Conservation (phyloP, 2,797 vertebrate genomes). For the Spea hammondii region DNA sequence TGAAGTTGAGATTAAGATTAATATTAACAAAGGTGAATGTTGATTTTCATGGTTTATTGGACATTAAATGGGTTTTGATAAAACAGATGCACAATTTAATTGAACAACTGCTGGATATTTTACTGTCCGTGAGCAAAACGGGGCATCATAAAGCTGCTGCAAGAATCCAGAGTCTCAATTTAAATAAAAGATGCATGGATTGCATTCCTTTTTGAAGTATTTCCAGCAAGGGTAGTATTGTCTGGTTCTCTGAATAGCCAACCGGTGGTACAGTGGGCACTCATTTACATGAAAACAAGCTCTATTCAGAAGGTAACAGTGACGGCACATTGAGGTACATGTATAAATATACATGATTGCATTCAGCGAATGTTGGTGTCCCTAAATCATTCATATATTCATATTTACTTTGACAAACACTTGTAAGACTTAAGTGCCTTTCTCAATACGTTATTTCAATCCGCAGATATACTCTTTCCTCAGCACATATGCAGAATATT, state of each 20-base stretch:
- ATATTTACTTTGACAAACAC: slow-evolving; percentile 68
- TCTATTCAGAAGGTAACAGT: slow-evolving; percentile 69
- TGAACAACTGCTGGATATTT: slow-evolving; percentile 52
- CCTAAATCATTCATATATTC: slow-evolving; percentile 64
- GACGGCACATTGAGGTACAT: slow-evolving; percentile 66
- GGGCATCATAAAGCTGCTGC: slow-evolving; percentile 58
- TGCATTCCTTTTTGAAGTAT: slow-evolving; percentile 63
- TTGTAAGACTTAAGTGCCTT: slow-evolving; percentile 63
- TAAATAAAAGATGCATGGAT: slow-evolving; percentile 65
- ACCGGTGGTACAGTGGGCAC: slow-evolving; percentile 66
- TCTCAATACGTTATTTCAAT: slow-evolving; percentile 66
- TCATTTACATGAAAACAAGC: slow-evolving; percentile 75
- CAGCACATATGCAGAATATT: slow-evolving; percentile 14
- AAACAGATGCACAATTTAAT: slow-evolving; percentile 53
- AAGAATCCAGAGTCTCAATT: slow-evolving; percentile 59
- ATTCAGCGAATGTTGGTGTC: slow-evolving; percentile 67
- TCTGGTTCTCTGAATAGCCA: slow-evolving; percentile 69
- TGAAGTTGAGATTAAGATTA: background rate
- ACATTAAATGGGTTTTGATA: slow-evolving; percentile 48
- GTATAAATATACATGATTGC: slow-evolving; percentile 68
- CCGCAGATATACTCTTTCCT: slow-evolving; percentile 63
- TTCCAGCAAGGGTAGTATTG: slow-evolving; percentile 67
- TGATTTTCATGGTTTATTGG: slow-evolving; percentile 40
- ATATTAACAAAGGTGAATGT: background rate
- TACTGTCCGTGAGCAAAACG: slow-evolving; percentile 61